Evolutionary conservation across 2,113 vertebrate genomes (phyloP), one percentile per base, ranked within the genome.

Genomic region (Trochalopteron elliotii): DNA sequence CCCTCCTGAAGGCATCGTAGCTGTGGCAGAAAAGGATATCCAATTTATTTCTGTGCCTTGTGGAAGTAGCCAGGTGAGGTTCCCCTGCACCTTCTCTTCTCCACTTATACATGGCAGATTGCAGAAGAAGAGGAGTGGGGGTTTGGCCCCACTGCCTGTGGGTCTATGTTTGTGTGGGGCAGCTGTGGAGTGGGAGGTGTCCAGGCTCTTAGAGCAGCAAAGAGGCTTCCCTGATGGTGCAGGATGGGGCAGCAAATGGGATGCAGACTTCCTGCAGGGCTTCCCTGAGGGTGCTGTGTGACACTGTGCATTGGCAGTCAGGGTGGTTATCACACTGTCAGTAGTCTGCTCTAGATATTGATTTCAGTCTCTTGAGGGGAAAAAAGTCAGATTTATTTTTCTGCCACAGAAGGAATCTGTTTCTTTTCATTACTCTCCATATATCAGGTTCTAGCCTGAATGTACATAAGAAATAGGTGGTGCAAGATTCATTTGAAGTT

Each of bases 381-480:
- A 39, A 22, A 71, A 91, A 83, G 64, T 84, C 1, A 1, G 53
- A 13, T 24, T 82, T 86, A 55, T 81, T 93, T 95, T 63, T 71
- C 47, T 71, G 28, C 69, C 79, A 67, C 56, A 81, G 72, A 87
- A 95, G 39, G 59, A 91, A 95, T 79, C 52, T 81, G 24, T 93
- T 97, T 97, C 82, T 96, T 96, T 95, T 95, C 77, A 87, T 97
- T 97, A 69, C 56, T 91, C 42, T 64, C 91, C 17, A 1, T 94
- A 27, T 49, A 70, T 96, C 94, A 96, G 93, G 65, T 94, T 83
- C 71, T 80, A 76, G 67, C 53, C 76, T 78, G 69, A 82, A 64
- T 72, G 49, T 88, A 80, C 69, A 52, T 91, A 95, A 95, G 91
- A 90, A 97, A 80, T 94, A 98, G 94, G 84, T 96, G 89, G 64